phyloP scores from a whole-genome alignment of 2,888 invertebrate genomes.

The Leptarthrus brevirostris region DNA sequence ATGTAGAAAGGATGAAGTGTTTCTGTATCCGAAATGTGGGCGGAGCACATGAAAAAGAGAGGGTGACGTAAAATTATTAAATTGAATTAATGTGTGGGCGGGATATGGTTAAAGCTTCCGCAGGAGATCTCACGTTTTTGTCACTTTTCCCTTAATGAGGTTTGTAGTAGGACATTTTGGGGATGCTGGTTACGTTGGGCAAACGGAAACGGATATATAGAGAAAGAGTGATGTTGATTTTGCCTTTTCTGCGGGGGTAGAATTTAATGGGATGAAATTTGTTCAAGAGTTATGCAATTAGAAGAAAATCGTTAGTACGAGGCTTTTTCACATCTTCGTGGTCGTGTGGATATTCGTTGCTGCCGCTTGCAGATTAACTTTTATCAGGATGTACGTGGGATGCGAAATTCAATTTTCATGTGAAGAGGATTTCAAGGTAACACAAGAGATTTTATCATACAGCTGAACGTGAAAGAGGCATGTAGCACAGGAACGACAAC shows the following conservation, averaged over 20 bases:
- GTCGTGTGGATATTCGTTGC: too few species aligned
- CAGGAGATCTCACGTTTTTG: not conserved
- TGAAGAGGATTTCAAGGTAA: too few species aligned
- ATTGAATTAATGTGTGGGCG: conserved; percentile 30
- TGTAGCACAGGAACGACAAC: too few species aligned
- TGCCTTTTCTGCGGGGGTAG: not conserved
- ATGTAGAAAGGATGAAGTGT: not conserved
- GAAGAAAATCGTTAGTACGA: not conserved
- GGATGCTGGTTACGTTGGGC: not conserved
- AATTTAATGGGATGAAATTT: conserved; percentile 43
- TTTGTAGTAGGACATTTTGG: not conserved
- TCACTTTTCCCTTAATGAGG: not conserved
- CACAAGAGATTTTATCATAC: not conserved
- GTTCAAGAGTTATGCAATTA: conserved; percentile 50
- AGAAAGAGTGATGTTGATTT: conserved; percentile 29
- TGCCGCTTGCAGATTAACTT: conserved; percentile 7
- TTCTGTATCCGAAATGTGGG: conserved; percentile 18
- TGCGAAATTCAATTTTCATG: too few species aligned
- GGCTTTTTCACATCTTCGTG: not conserved
- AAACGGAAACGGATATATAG: conserved; percentile 50
- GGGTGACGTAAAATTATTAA: conserved; percentile 14
- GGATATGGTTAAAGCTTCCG: not conserved
- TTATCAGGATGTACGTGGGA: not conserved
- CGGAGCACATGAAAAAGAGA: conserved; percentile 38
- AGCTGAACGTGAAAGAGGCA: not conserved